Conservation (phyloP, 2,888 invertebrate species). For the Elmis aenea region DNA sequence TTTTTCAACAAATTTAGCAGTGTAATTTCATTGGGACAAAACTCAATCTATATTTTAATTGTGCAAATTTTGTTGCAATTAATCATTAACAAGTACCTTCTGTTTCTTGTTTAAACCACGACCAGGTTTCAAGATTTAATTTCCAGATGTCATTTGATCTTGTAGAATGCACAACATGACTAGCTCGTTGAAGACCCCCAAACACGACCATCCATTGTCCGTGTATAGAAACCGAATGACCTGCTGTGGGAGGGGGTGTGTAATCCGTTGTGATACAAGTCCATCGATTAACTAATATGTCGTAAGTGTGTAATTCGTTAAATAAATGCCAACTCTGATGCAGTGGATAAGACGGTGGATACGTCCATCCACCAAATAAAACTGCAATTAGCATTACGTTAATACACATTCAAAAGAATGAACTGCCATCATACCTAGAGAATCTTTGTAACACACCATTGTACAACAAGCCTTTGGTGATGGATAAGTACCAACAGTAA, state of each 20-base stretch:
- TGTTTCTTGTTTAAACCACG: conserved; percentile 74
- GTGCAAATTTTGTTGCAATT: neutral
- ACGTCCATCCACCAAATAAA: conserved; percentile 93
- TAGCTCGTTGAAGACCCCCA: conserved; percentile 45
- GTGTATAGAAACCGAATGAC: conserved; percentile 87
- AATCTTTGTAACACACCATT: conserved; percentile 81
- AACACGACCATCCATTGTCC: conserved; percentile 79
- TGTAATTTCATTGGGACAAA: too few relatives aligned
- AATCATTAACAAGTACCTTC: conserved; percentile 26
- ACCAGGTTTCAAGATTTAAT: conserved; percentile 68
- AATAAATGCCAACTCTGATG: conserved; percentile 84
- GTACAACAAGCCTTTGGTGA: conserved; percentile 94
- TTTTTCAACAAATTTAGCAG: too few relatives aligned
- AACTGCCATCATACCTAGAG: conserved; percentile 47
- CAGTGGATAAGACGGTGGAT: conserved; percentile 80
- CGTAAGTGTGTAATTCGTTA: conserved; percentile 87
- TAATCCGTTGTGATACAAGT: conserved; percentile 56
- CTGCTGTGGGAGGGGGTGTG: conserved; percentile 78
- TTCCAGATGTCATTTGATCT: conserved; percentile 85
- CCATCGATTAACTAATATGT: conserved; percentile 78
- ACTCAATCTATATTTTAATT: too few relatives aligned
- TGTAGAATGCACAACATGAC: conserved; percentile 42
- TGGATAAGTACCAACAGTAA: conserved; percentile 84
- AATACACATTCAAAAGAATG: neutral
- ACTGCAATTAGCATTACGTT: conserved; percentile 30